Percentiles rank a stretch among this genome's conserved stretches.
Conservation (phyloP, 1,140 invertebrate genomes). For the Anastrepha ludens region DNA sequence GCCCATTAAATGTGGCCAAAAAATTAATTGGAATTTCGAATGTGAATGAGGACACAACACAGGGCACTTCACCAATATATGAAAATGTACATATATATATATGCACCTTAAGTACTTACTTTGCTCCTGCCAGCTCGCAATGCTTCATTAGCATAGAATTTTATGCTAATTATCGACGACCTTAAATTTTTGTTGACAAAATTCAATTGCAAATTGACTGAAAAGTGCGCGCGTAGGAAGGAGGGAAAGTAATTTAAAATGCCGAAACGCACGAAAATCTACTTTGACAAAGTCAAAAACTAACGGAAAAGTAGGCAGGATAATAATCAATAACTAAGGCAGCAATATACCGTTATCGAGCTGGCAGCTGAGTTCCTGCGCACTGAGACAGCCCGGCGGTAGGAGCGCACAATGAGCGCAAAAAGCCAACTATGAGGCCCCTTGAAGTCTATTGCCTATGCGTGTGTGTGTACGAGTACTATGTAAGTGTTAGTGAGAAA, state of each 20-base stretch:
- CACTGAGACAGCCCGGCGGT: neutral
- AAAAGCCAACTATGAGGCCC: neutral
- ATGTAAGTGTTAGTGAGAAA: too few relatives aligned
- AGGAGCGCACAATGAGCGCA: neutral
- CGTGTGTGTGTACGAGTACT: neutral
- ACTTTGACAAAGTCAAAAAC: neutral
- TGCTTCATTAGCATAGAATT: slow-evolving; percentile 28
- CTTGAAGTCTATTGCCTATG: neutral
- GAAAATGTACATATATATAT: neutral
- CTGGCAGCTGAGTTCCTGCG: neutral
- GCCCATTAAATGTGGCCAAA: slow-evolving; percentile 27
- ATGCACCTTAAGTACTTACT: neutral
- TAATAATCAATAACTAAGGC: neutral
- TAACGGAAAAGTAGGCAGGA: neutral
- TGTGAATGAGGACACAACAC: neutral
- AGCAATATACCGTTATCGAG: neutral
- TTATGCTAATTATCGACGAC: neutral
- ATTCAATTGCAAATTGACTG: neutral
- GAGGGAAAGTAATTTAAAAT: neutral
- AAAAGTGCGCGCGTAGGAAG: neutral
- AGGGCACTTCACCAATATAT: neutral
- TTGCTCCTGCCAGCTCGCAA: neutral
- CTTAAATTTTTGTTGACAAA: slow-evolving; percentile 3
- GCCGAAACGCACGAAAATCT: neutral
- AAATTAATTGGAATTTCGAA: neutral